Conservation (phyloP, 2,113 vertebrate species). For the Ophthalmolycus amberensis region DNA sequence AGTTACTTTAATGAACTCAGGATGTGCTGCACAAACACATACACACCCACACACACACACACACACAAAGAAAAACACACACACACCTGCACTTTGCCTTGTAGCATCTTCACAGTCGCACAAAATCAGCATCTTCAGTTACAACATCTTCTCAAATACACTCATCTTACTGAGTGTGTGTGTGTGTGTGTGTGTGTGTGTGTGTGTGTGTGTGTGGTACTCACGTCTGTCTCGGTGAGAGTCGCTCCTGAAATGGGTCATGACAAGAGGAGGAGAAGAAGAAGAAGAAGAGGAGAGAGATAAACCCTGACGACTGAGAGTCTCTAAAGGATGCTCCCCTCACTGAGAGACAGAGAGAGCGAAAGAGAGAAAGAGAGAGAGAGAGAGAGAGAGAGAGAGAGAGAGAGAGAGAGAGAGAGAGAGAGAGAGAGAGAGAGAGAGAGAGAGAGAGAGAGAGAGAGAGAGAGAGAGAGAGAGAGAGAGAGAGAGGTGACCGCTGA, state of each 20-base stretch:
- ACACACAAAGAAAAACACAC: not conserved
- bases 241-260: constrained; percentile 65
- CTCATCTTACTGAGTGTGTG: not conserved
- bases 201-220: constrained; percentile 34
- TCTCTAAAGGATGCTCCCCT: constrained; percentile 22
- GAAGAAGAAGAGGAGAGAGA: not conserved
- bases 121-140: not conserved
- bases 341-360: not conserved
- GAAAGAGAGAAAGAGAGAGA: constrained; percentile 10
- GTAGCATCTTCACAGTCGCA: not conserved
- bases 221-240: constrained; percentile 57
- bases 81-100: not conserved
- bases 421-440: constrained; percentile 23
- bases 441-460: not conserved
- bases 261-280: constrained; percentile 35
- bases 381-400: not conserved
- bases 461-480: not conserved
- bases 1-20: not conserved
- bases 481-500: constrained; percentile 41
- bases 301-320: constrained; percentile 12
- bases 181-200: constrained; percentile 27
- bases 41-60: not conserved
- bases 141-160: not conserved
- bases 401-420: constrained; percentile 8
- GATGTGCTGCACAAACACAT: not conserved